Evolutionary conservation across 2,113 vertebrate genomes (phyloP).

Genomic region (Onychorhynchus coronatus): DNA sequence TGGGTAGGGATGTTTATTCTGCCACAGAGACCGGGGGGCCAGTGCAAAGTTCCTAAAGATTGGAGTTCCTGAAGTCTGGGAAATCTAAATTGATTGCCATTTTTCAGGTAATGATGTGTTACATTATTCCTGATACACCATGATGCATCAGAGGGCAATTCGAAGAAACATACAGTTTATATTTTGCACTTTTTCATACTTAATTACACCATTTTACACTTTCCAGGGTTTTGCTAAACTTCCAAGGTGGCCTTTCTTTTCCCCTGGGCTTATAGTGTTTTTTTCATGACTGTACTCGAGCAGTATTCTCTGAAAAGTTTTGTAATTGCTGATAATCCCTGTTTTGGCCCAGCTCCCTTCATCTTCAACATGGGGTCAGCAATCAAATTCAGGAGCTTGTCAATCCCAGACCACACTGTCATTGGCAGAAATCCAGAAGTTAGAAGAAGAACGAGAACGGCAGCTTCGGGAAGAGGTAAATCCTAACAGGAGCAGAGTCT

Average conservation of each 20-base stretch:
- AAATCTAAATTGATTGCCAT: not conserved
- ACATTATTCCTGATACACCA: not conserved
- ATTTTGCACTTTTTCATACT: not conserved
- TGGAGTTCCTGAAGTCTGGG: not conserved
- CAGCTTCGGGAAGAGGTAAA: constrained; percentile 88
- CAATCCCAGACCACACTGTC: constrained; percentile 89
- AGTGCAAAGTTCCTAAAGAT: not conserved
- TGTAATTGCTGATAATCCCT: not conserved
- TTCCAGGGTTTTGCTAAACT: not conserved
- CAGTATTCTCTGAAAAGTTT: not conserved
- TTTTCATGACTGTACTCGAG: not conserved
- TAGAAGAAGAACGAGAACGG: constrained; percentile 93
- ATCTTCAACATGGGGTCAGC: constrained; percentile 98
- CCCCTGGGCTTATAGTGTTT: not conserved
- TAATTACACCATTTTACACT: not conserved
- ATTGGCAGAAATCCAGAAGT: constrained; percentile 94
- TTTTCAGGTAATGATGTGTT: not conserved
- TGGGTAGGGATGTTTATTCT: not conserved
- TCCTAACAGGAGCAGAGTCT: not conserved
- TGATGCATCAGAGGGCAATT: not conserved
- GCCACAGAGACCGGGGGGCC: not conserved
- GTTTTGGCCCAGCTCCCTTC: constrained; percentile 86
- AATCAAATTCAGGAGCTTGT: constrained; percentile 79
- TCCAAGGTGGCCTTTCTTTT: not conserved
- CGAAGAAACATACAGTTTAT: not conserved